Evolutionary conservation across 2,888 invertebrate genomes (phyloP), one percentile per base, ranked within the genome.

Genomic region (Lasioglossum calceatum): DNA sequence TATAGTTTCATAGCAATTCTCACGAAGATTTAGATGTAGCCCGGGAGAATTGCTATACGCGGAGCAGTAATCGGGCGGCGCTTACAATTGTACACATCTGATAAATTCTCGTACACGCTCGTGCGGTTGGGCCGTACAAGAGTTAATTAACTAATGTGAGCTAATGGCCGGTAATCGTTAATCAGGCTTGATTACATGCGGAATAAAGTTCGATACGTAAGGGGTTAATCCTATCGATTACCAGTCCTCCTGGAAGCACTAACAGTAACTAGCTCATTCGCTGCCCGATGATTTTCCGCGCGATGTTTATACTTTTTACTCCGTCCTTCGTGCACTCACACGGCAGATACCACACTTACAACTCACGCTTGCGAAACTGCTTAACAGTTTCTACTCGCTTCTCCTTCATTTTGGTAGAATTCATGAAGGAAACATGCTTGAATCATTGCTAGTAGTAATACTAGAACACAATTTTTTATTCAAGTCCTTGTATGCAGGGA

Each of bases 91-190:
- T 77, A 85, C 78, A 84, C 78, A 86, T 90, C 82, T 87, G 88
- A 90, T 89, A 89, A 88, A 84, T 72, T 82, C 82, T 75, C 79
- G 80, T 73, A 64, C 79, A 80, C 50, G 81, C 84, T 87, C 47
- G 73, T 78, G 32, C 74, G 75, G 50, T 72, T 39, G 70, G 73
- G 79, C 79, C 67, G 42, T 84, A 86, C 85, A 82, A 86, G 87
- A 86, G 84, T 89, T 89, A 88, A 91, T 91, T 85, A 89, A 87
- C 82, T 90, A 87, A 91, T 91, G 87, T 85, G 84, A 88, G 79
- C 84, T 91, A 88, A 90, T 90, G 85, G 88, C 75, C 81, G 84
- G 81, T 89, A 89, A 88, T 89, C 83, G 87, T 89, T 91, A 88
- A 88, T 89, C 86, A 88, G 79, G 82, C 84, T 86, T 88, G 88